Percentiles rank a stretch among this genome's conserved stretches.
These are phyloP conservation scores for Epizoanthus illoricatus DNA, from an alignment of 92 coral and sea anemone species.

Conservation along the genomic window DNA sequence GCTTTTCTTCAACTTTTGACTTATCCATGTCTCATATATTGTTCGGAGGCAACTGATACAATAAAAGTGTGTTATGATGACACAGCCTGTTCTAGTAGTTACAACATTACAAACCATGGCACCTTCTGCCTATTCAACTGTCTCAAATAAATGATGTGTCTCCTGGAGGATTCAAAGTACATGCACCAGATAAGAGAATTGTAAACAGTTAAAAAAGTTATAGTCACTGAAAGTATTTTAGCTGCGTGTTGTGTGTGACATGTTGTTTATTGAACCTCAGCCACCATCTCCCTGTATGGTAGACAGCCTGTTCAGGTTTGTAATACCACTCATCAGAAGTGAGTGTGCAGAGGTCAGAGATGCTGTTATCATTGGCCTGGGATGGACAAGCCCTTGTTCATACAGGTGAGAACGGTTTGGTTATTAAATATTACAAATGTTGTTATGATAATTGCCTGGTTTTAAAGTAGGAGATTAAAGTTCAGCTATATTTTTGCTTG, in stretches of 20 bases:
- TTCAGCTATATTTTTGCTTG: background rate
- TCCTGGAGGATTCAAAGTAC: too few relatives aligned
- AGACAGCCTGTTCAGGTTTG: conserved; percentile 95
- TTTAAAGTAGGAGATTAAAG: background rate
- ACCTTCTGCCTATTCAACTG: too few relatives aligned
- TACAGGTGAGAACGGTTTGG: conserved; percentile 66
- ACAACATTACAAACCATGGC: too few relatives aligned
- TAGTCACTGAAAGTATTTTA: background rate
- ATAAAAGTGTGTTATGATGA: too few relatives aligned
- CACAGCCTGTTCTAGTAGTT: too few relatives aligned
- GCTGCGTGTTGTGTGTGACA: background rate
- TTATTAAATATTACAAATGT: background rate
- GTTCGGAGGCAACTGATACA: too few relatives aligned
- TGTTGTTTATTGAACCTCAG: conserved; percentile 44
- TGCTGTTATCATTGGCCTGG: conserved; percentile 90
- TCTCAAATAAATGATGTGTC: background rate
- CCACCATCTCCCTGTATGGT: conserved; percentile 96
- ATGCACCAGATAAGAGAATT: background rate
- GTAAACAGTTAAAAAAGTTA: background rate
- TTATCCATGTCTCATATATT: too few relatives aligned
- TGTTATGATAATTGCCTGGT: background rate
- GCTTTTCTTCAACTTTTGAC: too few relatives aligned
- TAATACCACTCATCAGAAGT: conserved; percentile 82
- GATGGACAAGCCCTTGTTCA: conserved; percentile 91
- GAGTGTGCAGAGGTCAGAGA: conserved; percentile 86